Percentiles rank a stretch among this genome's conserved stretches.
Conservation (phyloP, 23 tunicate species). For the Styela clava region DNA sequence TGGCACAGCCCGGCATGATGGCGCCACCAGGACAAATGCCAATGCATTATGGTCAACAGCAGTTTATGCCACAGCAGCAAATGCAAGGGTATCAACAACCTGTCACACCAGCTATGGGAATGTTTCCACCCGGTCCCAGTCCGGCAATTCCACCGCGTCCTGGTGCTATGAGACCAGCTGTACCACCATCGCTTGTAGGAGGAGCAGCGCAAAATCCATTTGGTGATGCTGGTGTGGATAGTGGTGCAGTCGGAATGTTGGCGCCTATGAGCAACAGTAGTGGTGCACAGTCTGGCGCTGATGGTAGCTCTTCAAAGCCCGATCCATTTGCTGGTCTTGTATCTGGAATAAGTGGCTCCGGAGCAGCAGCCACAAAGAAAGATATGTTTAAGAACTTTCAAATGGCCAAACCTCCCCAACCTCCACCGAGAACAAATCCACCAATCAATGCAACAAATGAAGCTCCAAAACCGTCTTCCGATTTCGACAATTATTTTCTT, state of each 20-base stretch:
- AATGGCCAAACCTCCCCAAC: conserved; percentile 81
- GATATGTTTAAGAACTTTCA: conserved; percentile 92
- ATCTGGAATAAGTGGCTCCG: conserved; percentile 49
- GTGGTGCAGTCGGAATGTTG: conserved; percentile 27
- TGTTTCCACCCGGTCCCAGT: conserved; percentile 61
- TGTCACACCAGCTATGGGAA: conserved; percentile 5
- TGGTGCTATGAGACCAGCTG: conserved; percentile 76
- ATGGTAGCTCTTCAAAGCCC: neutral
- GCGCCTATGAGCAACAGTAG: conserved; percentile 38
- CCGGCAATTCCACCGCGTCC: conserved; percentile 69
- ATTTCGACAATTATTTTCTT: conserved; percentile 52
- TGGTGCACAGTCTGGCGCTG: conserved; percentile 22
- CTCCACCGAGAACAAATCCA: conserved; percentile 43
- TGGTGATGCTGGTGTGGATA: conserved; percentile 61
- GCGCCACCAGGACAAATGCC: neutral
- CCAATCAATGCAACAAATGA: neutral
- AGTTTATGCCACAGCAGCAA: neutral
- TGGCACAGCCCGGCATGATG: neutral
- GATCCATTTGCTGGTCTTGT: conserved; percentile 81
- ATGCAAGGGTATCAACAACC: neutral
- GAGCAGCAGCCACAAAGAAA: conserved; percentile 40
- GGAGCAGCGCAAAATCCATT: conserved; percentile 85
- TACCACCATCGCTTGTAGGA: conserved; percentile 29
- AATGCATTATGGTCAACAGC: neutral
- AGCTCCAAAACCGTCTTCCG: conserved; percentile 4